These are phyloP conservation scores for Pterois miles DNA, from an alignment of 2,797 vertebrate genomes.

Conservation along the genomic window DNA sequence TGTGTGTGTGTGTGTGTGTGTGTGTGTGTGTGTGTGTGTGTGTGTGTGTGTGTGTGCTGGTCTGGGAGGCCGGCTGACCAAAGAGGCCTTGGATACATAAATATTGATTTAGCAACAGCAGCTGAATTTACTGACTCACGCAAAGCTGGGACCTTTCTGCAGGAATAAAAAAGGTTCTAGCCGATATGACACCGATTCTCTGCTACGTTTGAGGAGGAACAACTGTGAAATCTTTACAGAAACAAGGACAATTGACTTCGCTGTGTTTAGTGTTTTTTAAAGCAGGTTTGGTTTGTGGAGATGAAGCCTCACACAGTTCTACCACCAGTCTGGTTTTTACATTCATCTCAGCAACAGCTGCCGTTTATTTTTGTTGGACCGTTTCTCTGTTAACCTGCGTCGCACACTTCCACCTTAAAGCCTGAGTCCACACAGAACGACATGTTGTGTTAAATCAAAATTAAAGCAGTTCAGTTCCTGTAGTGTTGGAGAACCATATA, in stretches of 20 bases:
- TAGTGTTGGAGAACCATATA: no score
- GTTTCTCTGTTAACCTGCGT: background rate
- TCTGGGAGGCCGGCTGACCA: constrained; percentile 11
- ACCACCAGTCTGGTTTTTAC: background rate
- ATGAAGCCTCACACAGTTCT: background rate
- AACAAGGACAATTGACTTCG: background rate
- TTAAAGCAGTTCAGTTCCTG: no score
- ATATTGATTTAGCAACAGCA: constrained; percentile 52
- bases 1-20: background rate
- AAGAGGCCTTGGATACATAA: constrained; percentile 52
- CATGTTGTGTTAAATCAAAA: no score
- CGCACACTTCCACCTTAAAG: background rate
- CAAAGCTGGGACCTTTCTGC: constrained; percentile 19
- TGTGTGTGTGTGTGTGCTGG: background rate
- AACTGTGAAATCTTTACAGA: constrained; percentile 6
- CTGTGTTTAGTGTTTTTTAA: background rate
- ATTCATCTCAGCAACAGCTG: background rate
- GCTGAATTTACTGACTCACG: constrained; percentile 49
- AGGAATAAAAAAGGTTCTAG: constrained; percentile 24
- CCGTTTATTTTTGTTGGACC: background rate
- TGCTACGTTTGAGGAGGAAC: constrained; percentile 6
- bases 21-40: background rate
- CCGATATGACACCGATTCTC: background rate
- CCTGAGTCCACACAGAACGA: no score
- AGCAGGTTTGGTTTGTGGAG: background rate